phyloP scores from a whole-genome alignment of 1,140 invertebrate genomes.

The Colletes gigas region DNA sequence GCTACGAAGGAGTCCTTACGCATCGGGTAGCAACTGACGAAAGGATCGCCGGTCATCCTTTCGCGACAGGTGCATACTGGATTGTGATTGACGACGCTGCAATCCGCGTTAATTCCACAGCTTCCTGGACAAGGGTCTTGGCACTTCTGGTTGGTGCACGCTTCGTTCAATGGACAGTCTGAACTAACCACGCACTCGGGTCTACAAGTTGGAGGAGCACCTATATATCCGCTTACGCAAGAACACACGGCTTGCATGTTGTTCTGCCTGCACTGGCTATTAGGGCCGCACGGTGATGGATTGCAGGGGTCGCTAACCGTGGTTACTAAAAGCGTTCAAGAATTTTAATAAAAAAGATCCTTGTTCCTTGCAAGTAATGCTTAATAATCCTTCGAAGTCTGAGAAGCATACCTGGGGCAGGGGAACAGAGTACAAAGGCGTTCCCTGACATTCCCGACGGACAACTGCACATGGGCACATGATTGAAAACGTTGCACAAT shows the following conservation, averaged over 20 bases:
- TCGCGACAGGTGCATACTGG: conserved; percentile 78
- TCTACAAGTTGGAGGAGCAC: conserved; percentile 84
- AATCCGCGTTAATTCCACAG: conserved; percentile 83
- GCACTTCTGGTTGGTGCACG: conserved; percentile 86
- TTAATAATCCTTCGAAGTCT: neutral
- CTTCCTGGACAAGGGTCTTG: conserved; percentile 85
- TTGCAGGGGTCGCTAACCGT: conserved; percentile 76
- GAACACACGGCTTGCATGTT: conserved; percentile 83
- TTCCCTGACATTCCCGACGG: conserved; percentile 85
- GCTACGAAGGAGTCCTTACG: conserved; percentile 80
- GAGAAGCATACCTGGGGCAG: conserved; percentile 77
- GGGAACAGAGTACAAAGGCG: conserved; percentile 85
- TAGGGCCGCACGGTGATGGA: conserved; percentile 84
- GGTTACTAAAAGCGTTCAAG: conserved; percentile 64
- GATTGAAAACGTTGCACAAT: conserved; percentile 86
- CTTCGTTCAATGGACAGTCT: conserved; percentile 84
- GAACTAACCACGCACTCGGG: conserved; percentile 86
- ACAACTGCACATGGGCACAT: conserved; percentile 88
- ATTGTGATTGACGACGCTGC: conserved; percentile 81
- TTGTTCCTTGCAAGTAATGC: no score
- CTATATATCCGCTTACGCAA: conserved; percentile 84
- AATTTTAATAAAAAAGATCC: neutral
- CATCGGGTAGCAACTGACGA: conserved; percentile 79
- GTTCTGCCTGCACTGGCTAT: conserved; percentile 83
- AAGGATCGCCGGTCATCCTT: conserved; percentile 80